phyloP scores from a whole-genome alignment of 1,140 invertebrate genomes.

The Oryctes rhinoceros region DNA sequence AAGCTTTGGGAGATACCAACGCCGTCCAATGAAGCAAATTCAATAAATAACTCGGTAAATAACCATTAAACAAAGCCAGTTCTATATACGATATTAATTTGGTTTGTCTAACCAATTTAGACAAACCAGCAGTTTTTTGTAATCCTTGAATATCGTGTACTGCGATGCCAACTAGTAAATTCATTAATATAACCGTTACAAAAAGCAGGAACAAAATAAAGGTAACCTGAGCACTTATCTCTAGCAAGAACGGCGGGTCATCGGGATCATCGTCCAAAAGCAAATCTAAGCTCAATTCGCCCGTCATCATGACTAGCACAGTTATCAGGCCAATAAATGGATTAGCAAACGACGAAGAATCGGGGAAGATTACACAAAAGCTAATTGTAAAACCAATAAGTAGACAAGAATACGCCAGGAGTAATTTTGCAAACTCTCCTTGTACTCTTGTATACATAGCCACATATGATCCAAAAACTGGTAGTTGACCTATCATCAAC shows the following conservation, averaged over 20 bases:
- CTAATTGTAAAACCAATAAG: constrained; percentile 86
- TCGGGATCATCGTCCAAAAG: constrained; percentile 71
- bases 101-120: constrained; percentile 79
- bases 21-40: constrained; percentile 78
- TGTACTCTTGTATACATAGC: constrained; percentile 88
- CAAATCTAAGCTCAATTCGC: constrained; percentile 78
- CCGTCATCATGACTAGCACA: constrained; percentile 90
- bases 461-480: constrained; percentile 85
- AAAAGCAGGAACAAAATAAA: constrained; percentile 79
- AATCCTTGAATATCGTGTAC: constrained; percentile 82
- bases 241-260: constrained; percentile 69
- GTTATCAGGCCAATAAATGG: constrained; percentile 82
- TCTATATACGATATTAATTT: constrained; percentile 80
- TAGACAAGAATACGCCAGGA: constrained; percentile 84
- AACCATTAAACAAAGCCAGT: constrained; percentile 73
- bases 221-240: constrained; percentile 76
- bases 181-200: constrained; percentile 84
- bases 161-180: constrained; percentile 80
- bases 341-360: constrained; percentile 79
- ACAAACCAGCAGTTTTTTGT: constrained; percentile 78
- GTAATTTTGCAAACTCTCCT: constrained; percentile 83
- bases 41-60: constrained; percentile 74
- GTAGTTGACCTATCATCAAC: constrained; percentile 86
- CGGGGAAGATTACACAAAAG: constrained; percentile 86
- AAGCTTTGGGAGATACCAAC: constrained; percentile 77